Evolutionary conservation across 1,140 invertebrate genomes (phyloP).

Genomic region (Anthonomus grandis): DNA sequence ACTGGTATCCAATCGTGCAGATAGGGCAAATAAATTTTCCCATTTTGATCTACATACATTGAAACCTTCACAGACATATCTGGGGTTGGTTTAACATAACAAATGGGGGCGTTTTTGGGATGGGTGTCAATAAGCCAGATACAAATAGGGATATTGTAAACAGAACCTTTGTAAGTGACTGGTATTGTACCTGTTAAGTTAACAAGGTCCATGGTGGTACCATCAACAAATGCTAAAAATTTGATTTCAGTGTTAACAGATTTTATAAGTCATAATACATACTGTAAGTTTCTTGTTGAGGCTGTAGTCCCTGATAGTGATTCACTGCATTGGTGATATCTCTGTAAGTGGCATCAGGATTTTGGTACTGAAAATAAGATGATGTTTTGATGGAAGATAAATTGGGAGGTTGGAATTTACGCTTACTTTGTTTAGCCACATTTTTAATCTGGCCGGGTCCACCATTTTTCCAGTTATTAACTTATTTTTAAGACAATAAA

Average conservation of each 20-base stretch:
- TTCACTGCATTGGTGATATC: constrained; percentile 70
- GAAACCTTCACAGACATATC: constrained; percentile 96
- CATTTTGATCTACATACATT: constrained; percentile 90
- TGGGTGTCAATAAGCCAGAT: constrained; percentile 97
- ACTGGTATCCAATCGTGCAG: constrained; percentile 92
- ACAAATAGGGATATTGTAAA: constrained; percentile 95
- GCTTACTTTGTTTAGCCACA: constrained; percentile 54
- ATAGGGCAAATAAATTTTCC: constrained; percentile 96
- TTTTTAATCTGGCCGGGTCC: constrained; percentile 49
- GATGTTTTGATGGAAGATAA: constrained; percentile 12
- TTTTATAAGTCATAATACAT: constrained; percentile 41
- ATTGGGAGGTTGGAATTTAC: too few species aligned
- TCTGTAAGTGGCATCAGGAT: constrained; percentile 69
- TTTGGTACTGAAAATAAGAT: constrained; percentile 59
- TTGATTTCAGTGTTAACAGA: constrained; percentile 45
- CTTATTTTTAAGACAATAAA: too few species aligned
- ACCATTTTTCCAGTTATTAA: too few species aligned
- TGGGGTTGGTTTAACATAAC: constrained; percentile 92
- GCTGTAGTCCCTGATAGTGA: constrained; percentile 69
- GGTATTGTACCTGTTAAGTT: constrained; percentile 91
- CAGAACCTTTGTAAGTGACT: constrained; percentile 82
- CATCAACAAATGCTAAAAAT: constrained; percentile 85
- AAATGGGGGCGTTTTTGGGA: constrained; percentile 96
- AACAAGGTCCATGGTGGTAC: constrained; percentile 74
- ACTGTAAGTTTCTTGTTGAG: constrained; percentile 65